Evolutionary conservation across 2,888 invertebrate species (phyloP).

Genomic region (Mayetiola destructor): DNA sequence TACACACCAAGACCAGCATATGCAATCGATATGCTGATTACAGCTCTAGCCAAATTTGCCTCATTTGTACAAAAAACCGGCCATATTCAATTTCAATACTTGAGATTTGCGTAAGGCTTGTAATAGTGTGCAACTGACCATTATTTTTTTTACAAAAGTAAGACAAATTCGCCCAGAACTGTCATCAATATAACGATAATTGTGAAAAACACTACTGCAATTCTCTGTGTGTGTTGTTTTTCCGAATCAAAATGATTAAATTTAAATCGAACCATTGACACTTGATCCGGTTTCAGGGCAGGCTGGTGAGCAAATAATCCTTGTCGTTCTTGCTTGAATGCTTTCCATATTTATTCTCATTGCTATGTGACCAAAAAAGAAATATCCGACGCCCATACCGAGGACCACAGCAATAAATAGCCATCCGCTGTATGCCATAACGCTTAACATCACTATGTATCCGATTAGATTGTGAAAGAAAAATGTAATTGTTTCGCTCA

Average conservation of each 20-base stretch:
- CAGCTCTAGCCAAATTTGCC: too few species aligned
- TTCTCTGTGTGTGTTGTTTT: too few species aligned
- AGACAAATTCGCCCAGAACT: too few species aligned
- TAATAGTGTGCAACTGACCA: too few species aligned
- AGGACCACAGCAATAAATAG: conserved; percentile 47
- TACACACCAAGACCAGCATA: not conserved
- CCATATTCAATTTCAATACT: not conserved
- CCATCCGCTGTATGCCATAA: conserved; percentile 61
- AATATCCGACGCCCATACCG: conserved; percentile 47
- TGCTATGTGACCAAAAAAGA: conserved; percentile 36
- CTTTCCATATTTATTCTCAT: conserved; percentile 39
- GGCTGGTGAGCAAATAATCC: conserved; percentile 32
- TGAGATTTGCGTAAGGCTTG: not conserved
- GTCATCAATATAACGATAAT: too few species aligned
- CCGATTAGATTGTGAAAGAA: conserved; percentile 42
- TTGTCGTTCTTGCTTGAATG: conserved; percentile 35
- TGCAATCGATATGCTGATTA: too few species aligned
- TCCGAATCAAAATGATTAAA: too few species aligned
- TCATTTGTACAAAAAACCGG: too few species aligned
- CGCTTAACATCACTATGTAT: conserved; percentile 54
- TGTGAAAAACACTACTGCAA: too few species aligned
- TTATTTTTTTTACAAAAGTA: too few species aligned
- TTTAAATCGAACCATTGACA: too few species aligned
- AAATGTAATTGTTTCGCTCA: conserved; percentile 22
- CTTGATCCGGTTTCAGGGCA: not conserved